Evolutionary conservation across 2,113 vertebrate species (phyloP).

Genomic region (Saimiri boliviensis): DNA sequence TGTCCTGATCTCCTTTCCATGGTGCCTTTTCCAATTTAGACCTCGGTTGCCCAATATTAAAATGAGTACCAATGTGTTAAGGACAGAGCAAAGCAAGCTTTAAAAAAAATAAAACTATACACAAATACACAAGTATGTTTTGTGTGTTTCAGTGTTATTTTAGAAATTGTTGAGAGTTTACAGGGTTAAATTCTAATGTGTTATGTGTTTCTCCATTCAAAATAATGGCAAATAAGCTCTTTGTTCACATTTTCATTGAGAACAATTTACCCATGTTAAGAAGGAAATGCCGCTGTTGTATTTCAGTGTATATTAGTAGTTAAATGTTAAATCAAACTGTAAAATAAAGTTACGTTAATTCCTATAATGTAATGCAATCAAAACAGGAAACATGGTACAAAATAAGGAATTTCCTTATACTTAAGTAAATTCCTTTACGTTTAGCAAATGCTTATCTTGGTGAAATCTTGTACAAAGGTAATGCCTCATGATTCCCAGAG

Average conservation of each 20-base stretch:
- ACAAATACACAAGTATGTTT: neutral
- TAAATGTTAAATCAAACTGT: neutral
- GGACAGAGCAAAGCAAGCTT: neutral
- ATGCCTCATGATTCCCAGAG: neutral
- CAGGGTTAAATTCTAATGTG: neutral
- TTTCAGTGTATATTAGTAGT: neutral
- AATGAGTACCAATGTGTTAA: neutral
- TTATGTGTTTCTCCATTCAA: neutral
- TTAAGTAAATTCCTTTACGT: neutral
- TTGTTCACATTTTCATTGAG: neutral
- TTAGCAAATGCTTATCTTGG: neutral
- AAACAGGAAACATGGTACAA: neutral
- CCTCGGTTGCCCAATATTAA: neutral
- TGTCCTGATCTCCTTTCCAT: neutral
- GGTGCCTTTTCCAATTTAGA: neutral
- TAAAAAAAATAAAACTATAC: neutral
- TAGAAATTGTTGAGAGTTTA: neutral
- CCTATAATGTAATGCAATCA: neutral
- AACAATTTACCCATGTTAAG: neutral
- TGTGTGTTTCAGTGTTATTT: neutral
- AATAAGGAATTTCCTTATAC: neutral
- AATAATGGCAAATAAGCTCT: neutral
- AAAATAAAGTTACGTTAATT: slow-evolving; percentile 23
- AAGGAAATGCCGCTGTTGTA: neutral
- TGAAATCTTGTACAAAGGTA: neutral